Base-by-base conservation (phyloP, 2,113 vertebrate genomes). In the Indicator indicator region DNA sequence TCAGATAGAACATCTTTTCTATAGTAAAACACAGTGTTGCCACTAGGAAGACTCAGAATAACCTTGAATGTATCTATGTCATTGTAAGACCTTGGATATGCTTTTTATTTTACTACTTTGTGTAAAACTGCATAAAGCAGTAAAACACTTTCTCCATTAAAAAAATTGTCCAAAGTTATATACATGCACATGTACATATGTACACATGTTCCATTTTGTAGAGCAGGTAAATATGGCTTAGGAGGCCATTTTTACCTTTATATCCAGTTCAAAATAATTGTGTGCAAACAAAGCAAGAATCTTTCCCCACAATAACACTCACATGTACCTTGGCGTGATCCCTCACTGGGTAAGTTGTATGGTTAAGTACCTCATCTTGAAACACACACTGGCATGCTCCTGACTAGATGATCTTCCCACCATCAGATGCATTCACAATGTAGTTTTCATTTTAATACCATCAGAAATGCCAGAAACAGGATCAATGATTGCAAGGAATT, bases 151-250 rank as follows among this genome's bases (percentile, higher is more conserved):
- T 23, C 9, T 83, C 5, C 30, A 42, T 6, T 30, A 42, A 33
- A 63, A 86, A 55, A 60, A 48, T 48, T 59, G 6, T 8, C 11
- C 20, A 64, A 15, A 1, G 0, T 20, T 63, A 21, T 40, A 10
- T 0, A 0, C 36, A 32, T 40, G 6, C 28, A 55, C 17, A 36
- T 36, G 36, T 17, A 17, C n/a, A 40, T 28, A n/a, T 50, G 18
- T 20, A 65, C 21, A 55, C 0, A 0, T 12, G 36, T 72, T 30
- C 24, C 2, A 21, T 86, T 89, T 73, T 42, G 12, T 32, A 74
- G 2, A 62, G 24, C 23, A 65, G 38, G 26, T 83, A 56, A 89
- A 83, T 55, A 38, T 33, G 56, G 44, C 23, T 83, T 16, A 48
- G 13, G 11, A 17, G 44, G 23, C 38, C 1, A 27, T 65, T 74